Evolutionary conservation across 2,888 invertebrate species (phyloP).

Genomic region (Erpobdella octoculata): DNA sequence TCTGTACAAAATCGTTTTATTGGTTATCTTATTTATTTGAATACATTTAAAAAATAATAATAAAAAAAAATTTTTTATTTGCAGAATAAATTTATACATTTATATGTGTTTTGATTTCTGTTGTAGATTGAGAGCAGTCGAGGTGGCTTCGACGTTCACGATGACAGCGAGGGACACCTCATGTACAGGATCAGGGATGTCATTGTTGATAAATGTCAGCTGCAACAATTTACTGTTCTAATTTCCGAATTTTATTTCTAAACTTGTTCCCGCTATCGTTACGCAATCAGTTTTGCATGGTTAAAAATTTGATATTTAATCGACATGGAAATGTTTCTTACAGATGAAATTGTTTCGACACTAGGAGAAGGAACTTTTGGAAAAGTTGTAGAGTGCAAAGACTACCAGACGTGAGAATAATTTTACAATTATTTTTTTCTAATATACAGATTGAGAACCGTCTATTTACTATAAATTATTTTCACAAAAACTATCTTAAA

Average conservation of each 20-base stretch:
- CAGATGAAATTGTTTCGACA: conserved; percentile 97
- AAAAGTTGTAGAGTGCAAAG: conserved; percentile 97
- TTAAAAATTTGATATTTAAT: not conserved
- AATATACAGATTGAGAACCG: no score
- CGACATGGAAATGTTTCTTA: conserved; percentile 34
- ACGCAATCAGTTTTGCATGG: not conserved
- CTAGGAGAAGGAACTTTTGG: conserved; percentile 99
- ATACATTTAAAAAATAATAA: no score
- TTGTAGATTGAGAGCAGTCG: no score
- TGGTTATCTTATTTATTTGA: no score
- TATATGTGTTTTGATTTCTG: no score
- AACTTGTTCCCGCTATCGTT: not conserved
- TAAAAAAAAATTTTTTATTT: no score
- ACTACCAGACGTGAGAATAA: conserved; percentile 73
- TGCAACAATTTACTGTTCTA: no score
- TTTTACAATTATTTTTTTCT: no score
- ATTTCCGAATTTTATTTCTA: not conserved
- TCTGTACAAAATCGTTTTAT: no score
- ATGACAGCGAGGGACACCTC: conserved; percentile 99
- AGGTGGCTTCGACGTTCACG: conserved; percentile 52
- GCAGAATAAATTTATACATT: no score
- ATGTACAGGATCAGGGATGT: conserved; percentile 97
- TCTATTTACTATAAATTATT: no score
- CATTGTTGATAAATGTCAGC: conserved; percentile 60
- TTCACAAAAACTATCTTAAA: no score